Evolutionary conservation across 2,888 invertebrate species (phyloP).

Genomic region (Cataglyphis rosenhaueri): DNA sequence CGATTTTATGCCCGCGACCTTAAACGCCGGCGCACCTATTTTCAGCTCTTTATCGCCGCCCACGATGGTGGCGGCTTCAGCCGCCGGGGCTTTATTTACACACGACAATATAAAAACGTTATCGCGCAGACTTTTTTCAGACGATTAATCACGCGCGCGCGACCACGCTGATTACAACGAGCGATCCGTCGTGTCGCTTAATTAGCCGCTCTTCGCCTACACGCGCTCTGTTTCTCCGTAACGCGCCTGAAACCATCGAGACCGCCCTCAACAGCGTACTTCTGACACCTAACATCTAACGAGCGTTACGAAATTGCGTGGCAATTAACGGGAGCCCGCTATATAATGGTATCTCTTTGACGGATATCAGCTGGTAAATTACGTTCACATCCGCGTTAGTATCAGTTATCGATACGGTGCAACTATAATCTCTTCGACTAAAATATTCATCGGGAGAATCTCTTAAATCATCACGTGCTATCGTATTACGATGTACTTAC

Average conservation of each 20-base stretch:
- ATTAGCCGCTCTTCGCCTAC: constrained; percentile 58
- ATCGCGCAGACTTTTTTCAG: constrained; percentile 69
- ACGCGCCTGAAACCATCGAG: background rate
- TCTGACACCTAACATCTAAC: constrained; percentile 50
- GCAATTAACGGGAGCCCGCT: constrained; percentile 63
- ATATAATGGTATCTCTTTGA: constrained; percentile 64
- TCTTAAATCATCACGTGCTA: background rate
- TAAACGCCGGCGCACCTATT: constrained; percentile 67
- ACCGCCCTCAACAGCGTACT: constrained; percentile 50
- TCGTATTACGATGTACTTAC: background rate
- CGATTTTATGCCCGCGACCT: constrained; percentile 69
- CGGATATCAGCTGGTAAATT: constrained; percentile 63
- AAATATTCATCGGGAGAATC: constrained; percentile 1
- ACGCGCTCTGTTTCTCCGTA: constrained; percentile 2
- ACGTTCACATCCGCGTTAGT: constrained; percentile 58
- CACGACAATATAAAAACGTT: constrained; percentile 69
- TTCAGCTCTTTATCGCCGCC: constrained; percentile 57
- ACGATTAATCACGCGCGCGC: constrained; percentile 76
- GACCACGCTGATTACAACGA: constrained; percentile 76
- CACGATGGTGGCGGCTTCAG: background rate
- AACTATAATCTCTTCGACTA: background rate
- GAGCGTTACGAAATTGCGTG: constrained; percentile 54
- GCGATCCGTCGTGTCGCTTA: constrained; percentile 61
- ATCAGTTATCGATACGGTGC: constrained; percentile 1
- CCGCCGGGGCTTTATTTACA: constrained; percentile 68